Conservation (phyloP, 2,888 invertebrate species). For the Eueremaeus valkanovi region DNA sequence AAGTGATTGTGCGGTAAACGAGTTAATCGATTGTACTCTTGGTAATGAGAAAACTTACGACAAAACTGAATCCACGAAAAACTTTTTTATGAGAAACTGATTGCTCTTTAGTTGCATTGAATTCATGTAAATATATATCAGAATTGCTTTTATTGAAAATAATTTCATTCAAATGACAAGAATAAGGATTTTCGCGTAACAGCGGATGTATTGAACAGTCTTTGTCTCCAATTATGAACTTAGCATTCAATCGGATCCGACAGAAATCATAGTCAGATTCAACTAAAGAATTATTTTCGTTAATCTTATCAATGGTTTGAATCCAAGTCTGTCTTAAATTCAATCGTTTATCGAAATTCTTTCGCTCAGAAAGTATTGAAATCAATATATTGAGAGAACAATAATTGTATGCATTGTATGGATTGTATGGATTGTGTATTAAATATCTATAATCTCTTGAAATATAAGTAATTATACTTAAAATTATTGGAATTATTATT, state of each 20-base stretch:
- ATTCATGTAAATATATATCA: slow-evolving; percentile 10
- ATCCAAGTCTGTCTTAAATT: slow-evolving; percentile 49
- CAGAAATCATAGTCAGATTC: neutral
- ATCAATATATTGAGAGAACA: slow-evolving; percentile 41
- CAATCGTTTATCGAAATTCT: slow-evolving; percentile 48
- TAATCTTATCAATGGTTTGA: slow-evolving; percentile 40
- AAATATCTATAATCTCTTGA: neutral
- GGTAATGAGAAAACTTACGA: slow-evolving; percentile 17
- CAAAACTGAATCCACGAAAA: slow-evolving; percentile 32
- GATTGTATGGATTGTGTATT: no score
- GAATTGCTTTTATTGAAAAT: neutral
- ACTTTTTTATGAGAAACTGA: neutral
- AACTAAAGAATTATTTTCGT: slow-evolving; percentile 6
- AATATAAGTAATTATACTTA: neutral
- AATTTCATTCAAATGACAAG: slow-evolving; percentile 27
- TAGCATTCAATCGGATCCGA: neutral
- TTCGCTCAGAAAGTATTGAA: slow-evolving; percentile 49
- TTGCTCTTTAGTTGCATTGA: neutral
- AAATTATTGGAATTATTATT: neutral
- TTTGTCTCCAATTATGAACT: slow-evolving; percentile 37
- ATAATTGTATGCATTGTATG: no score
- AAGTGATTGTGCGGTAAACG: neutral
- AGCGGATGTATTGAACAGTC: slow-evolving; percentile 32
- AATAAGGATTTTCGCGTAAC: slow-evolving; percentile 28
- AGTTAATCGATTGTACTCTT: neutral